Percentiles rank a stretch among this genome's conserved stretches.
These are phyloP conservation scores for Mythimna impura DNA, from an alignment of 2,888 invertebrate species.

Conservation along the genomic window DNA sequence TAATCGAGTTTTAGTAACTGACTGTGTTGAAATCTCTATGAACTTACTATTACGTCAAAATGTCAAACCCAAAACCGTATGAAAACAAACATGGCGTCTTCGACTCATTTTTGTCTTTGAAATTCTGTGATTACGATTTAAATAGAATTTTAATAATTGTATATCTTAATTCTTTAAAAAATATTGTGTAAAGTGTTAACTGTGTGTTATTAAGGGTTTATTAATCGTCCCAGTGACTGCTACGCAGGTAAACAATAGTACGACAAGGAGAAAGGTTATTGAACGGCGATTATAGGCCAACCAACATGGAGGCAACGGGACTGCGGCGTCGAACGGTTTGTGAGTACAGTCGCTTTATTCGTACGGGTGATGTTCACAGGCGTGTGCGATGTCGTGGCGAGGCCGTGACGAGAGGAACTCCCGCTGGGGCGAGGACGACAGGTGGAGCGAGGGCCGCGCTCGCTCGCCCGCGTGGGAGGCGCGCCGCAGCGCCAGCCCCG, in stretches of 20 bases:
- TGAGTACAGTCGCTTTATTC: conserved; percentile 81
- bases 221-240: conserved; percentile 61
- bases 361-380: conserved; percentile 86
- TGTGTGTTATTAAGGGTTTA: conserved; percentile 47
- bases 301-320: conserved; percentile 67
- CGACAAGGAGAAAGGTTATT: conserved; percentile 76
- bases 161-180: conserved; percentile 7
- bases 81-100: conserved; percentile 64
- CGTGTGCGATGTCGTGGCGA: conserved; percentile 85
- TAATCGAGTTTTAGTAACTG: conserved; percentile 7
- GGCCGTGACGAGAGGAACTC: conserved; percentile 81
- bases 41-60: conserved; percentile 4
- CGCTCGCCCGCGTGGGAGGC: conserved; percentile 83
- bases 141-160: conserved; percentile 1
- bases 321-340: conserved; percentile 70
- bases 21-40: conserved; percentile 17
- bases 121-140: conserved; percentile 5
- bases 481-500: conserved; percentile 78
- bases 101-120: conserved; percentile 21
- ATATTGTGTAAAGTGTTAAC: conserved; percentile 42
- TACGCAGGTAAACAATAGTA: conserved; percentile 80
- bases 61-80: conserved; percentile 10
- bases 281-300: conserved; percentile 74
- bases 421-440: conserved; percentile 78
- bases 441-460: conserved; percentile 68